These are phyloP conservation scores for Mesembrinibis cayennensis DNA, from an alignment of 2,113 vertebrate species.

Conservation along the genomic window DNA sequence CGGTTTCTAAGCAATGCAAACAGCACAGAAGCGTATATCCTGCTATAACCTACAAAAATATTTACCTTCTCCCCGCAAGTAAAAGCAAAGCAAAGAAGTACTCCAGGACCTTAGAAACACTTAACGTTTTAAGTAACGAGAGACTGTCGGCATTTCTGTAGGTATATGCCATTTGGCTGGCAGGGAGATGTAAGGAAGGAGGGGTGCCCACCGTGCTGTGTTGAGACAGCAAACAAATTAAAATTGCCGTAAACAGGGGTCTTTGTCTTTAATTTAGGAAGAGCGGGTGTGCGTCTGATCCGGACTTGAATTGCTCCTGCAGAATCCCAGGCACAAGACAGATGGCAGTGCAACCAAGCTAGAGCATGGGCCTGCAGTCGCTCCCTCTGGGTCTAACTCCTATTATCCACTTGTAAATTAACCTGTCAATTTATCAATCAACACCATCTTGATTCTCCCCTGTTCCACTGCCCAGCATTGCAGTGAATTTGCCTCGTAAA, in stretches of 20 bases:
- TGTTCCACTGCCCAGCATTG: slow-evolving; percentile 83
- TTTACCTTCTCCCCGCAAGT: background rate
- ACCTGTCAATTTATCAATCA: slow-evolving; percentile 99
- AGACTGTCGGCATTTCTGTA: background rate
- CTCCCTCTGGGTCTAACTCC: slow-evolving; percentile 90
- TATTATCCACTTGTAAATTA: slow-evolving; percentile 99
- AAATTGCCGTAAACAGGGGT: background rate
- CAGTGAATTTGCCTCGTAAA: slow-evolving; percentile 88
- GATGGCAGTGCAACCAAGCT: slow-evolving; percentile 97
- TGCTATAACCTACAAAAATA: background rate
- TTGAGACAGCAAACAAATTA: background rate
- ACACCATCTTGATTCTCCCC: slow-evolving; percentile 96
- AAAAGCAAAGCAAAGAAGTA: background rate
- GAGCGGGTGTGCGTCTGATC: background rate
- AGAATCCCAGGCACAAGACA: slow-evolving; percentile 87
- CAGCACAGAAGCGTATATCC: background rate
- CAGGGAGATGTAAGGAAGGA: background rate
- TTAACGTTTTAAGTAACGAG: background rate
- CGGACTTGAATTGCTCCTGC: slow-evolving; percentile 63
- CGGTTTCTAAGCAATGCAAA: background rate
- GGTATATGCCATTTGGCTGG: background rate
- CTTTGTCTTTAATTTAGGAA: slow-evolving; percentile 53
- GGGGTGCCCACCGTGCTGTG: background rate
- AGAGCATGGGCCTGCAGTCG: slow-evolving; percentile 75
- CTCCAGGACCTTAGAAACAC: background rate